These are phyloP conservation scores for Crepidodera aurea DNA, from an alignment of 2,888 invertebrate species.

Conservation along the genomic window DNA sequence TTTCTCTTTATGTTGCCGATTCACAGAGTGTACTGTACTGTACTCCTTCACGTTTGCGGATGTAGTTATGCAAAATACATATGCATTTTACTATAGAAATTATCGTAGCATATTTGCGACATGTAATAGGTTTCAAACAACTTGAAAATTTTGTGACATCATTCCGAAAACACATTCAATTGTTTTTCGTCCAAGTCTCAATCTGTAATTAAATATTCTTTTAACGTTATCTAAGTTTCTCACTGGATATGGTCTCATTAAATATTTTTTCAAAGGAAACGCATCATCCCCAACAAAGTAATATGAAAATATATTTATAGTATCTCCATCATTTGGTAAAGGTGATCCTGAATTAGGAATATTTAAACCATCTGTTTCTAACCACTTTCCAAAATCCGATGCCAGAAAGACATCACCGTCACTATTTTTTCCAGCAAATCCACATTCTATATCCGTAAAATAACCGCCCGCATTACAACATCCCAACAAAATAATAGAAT, in stretches of 20 bases:
- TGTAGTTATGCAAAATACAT: not conserved
- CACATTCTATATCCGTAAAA: slow-evolving; percentile 13
- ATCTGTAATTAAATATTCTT: not conserved
- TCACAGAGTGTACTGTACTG: too few species aligned
- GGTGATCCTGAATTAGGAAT: not conserved
- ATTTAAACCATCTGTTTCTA: not conserved
- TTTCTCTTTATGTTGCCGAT: too few species aligned
- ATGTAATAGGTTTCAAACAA: not conserved
- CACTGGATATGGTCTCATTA: too few species aligned
- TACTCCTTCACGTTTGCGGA: too few species aligned
- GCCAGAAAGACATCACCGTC: slow-evolving; percentile 11
- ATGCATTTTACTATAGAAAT: not conserved
- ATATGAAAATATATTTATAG: not conserved
- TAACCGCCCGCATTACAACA: slow-evolving; percentile 15
- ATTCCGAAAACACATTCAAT: not conserved
- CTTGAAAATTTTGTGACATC: not conserved
- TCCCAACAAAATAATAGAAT: slow-evolving; percentile 14
- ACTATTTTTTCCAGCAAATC: slow-evolving; percentile 17
- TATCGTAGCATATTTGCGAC: not conserved
- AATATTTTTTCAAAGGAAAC: too few species aligned
- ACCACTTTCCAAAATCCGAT: not conserved
- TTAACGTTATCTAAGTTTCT: not conserved
- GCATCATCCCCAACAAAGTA: too few species aligned
- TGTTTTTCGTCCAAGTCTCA: not conserved
- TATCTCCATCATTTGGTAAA: not conserved